These are phyloP conservation scores for Ligdia adustata DNA, from an alignment of 2,888 invertebrate genomes.

Conservation along the genomic window DNA sequence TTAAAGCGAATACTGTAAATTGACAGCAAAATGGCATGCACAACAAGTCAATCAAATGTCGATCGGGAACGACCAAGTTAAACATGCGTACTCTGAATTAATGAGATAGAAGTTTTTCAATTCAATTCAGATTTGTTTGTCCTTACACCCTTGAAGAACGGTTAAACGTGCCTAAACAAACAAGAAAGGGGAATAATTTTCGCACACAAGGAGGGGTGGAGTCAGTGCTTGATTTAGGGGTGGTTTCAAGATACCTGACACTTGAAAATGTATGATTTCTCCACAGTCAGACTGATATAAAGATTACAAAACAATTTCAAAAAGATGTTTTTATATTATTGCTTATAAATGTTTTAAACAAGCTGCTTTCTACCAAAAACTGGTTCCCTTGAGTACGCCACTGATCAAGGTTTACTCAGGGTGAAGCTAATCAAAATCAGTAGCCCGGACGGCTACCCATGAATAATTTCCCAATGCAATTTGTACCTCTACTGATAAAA, in stretches of 20 bases:
- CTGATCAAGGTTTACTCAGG: constrained; percentile 40
- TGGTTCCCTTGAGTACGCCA: constrained; percentile 5
- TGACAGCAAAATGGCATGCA: background rate
- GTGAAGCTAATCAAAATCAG: constrained; percentile 47
- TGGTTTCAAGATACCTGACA: too few relatives aligned
- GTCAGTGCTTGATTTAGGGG: constrained; percentile 13
- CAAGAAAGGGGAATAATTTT: constrained; percentile 44
- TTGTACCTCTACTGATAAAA: constrained; percentile 29
- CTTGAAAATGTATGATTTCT: too few relatives aligned
- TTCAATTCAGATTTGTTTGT: constrained; percentile 42
- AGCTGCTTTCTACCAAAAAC: too few relatives aligned
- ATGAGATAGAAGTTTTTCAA: constrained; percentile 35
- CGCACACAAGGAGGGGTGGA: constrained; percentile 31
- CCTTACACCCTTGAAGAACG: constrained; percentile 39
- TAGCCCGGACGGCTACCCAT: constrained; percentile 42
- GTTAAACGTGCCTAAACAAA: constrained; percentile 50
- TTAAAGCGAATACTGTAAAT: too few relatives aligned
- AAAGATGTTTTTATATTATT: too few relatives aligned
- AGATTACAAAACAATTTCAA: too few relatives aligned
- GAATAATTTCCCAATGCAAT: constrained; percentile 44
- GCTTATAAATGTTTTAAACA: too few relatives aligned
- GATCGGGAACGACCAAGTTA: constrained; percentile 13
- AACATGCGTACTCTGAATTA: constrained; percentile 27
- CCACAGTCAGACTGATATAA: too few relatives aligned
- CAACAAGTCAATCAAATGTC: constrained; percentile 5